Percentiles rank a stretch among this genome's conserved stretches.
Evolutionary conservation across 2,113 vertebrate genomes (phyloP).

Genomic region (Centropus bengalensis): DNA sequence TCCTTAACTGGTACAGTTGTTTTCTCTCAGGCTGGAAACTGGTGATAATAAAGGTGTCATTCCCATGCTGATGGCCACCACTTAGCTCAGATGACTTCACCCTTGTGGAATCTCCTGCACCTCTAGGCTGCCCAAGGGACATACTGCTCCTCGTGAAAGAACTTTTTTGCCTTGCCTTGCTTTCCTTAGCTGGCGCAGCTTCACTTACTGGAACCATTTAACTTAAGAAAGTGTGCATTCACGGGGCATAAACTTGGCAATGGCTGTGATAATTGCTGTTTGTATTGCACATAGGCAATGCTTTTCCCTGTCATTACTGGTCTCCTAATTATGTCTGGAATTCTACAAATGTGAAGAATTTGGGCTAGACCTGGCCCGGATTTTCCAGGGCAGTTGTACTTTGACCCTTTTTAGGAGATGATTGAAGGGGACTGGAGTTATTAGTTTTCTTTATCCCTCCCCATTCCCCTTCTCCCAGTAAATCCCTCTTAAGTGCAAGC

Average conservation of each 20-base stretch:
- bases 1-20: neutral
- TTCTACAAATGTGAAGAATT: constrained; percentile 74
- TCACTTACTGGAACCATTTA: constrained; percentile 17
- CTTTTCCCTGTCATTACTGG: constrained; percentile 39
- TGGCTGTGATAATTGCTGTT: constrained; percentile 57
- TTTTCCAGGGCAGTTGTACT: constrained; percentile 71
- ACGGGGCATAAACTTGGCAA: constrained; percentile 51
- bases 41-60: constrained; percentile 4
- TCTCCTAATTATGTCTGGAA: constrained; percentile 66
- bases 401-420: constrained; percentile 63
- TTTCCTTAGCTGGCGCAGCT: neutral
- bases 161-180: neutral
- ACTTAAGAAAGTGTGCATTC: constrained; percentile 36
- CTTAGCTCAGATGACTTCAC: constrained; percentile 52
- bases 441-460: constrained; percentile 45
- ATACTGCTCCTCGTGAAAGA: neutral
- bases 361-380: constrained; percentile 41
- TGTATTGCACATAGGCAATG: neutral
- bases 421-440: constrained; percentile 41
- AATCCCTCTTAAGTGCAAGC: neutral
- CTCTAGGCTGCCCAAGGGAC: neutral
- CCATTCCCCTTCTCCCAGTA: neutral
- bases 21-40: neutral
- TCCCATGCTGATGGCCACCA: neutral
- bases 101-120: constrained; percentile 25